Evolutionary conservation across 1,140 invertebrate species (phyloP).

Genomic region (Drosophila guanche): DNA sequence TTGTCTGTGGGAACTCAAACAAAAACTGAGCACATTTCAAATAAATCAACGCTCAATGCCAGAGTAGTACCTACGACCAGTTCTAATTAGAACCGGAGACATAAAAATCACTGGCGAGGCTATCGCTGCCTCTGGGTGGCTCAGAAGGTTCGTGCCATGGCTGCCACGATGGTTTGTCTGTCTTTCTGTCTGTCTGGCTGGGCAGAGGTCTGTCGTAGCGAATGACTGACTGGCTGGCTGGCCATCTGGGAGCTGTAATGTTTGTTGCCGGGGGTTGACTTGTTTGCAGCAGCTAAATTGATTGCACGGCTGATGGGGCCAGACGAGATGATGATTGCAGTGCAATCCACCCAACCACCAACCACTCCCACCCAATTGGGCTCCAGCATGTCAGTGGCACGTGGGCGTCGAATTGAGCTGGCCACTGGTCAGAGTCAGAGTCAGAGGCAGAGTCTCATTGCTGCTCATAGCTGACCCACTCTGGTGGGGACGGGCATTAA

Average conservation of each 20-base stretch:
- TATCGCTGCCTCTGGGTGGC: constrained; percentile 3
- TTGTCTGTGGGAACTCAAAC: constrained; percentile 63
- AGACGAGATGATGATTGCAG: constrained; percentile 59
- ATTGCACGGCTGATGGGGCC: constrained; percentile 71
- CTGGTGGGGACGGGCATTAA: constrained; percentile 35
- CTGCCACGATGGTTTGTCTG: constrained; percentile 2
- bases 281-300: constrained; percentile 71
- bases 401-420: constrained; percentile 63
- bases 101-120: constrained; percentile 62
- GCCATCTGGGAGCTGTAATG: constrained; percentile 36
- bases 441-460: constrained; percentile 14
- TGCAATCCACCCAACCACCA: constrained; percentile 27
- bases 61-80: constrained; percentile 55
- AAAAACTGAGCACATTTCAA: constrained; percentile 55
- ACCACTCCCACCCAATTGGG: constrained; percentile 41
- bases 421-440: constrained; percentile 12
- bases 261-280: constrained; percentile 52
- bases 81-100: constrained; percentile 81
- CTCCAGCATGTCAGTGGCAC: constrained; percentile 50
- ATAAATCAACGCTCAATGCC: constrained; percentile 80
- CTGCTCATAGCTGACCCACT: constrained; percentile 33
- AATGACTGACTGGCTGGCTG: constrained; percentile 3
- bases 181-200: background rate
- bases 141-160: constrained; percentile 31
- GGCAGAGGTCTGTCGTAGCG: background rate